phyloP scores from a whole-genome alignment of 2,797 vertebrate genomes.

The Ceyx erithaca region DNA sequence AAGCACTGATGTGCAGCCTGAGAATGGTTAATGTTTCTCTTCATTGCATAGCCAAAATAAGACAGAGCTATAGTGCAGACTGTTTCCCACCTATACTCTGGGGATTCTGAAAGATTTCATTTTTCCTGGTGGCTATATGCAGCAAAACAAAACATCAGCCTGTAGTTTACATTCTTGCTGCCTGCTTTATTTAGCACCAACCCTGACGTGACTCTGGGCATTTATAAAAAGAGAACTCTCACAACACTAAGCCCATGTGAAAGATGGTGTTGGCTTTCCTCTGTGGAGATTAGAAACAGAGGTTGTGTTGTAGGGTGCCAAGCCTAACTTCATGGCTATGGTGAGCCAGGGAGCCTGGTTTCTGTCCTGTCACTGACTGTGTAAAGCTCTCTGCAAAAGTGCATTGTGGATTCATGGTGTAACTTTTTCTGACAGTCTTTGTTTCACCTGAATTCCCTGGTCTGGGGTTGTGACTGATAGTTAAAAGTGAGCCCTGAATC shows the following conservation, averaged over 20 bases:
- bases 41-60: slow-evolving; percentile 18
- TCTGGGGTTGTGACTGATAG: neutral
- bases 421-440: neutral
- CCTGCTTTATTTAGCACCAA: slow-evolving; percentile 60
- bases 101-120: slow-evolving; percentile 40
- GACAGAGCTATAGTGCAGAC: neutral
- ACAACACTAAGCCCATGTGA: slow-evolving; percentile 43
- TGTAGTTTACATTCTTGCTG: slow-evolving; percentile 56
- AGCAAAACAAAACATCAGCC: slow-evolving; percentile 57
- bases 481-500: neutral
- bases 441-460: neutral
- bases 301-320: slow-evolving; percentile 3
- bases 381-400: neutral
- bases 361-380: neutral
- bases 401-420: neutral
- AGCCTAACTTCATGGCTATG: neutral
- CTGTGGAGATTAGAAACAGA: slow-evolving; percentile 45
- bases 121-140: slow-evolving; percentile 52
- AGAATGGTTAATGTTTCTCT: slow-evolving; percentile 15
- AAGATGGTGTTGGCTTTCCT: slow-evolving; percentile 34
- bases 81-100: slow-evolving; percentile 35
- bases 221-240: slow-evolving; percentile 55
- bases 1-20: neutral
- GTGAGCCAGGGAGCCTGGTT: slow-evolving; percentile 4
- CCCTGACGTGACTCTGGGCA: slow-evolving; percentile 28